A percentile compares a stretch with the other conserved stretches of the same genome.
These are phyloP conservation scores for Dendropsophus ebraccatus DNA, from an alignment of 2,113 vertebrate species.

Conservation along the genomic window DNA sequence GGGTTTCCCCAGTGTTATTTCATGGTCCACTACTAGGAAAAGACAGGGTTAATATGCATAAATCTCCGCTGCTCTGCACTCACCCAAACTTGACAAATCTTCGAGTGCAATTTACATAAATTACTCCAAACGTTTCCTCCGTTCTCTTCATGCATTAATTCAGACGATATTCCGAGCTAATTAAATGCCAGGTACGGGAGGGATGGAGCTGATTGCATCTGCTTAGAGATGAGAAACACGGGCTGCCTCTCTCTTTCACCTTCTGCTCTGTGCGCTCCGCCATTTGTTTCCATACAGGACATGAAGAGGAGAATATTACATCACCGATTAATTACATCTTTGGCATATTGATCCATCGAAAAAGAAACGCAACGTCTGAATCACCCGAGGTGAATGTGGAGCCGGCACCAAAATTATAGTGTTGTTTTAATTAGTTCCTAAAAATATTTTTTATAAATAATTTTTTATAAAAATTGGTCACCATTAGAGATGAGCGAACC, in stretches of 20 bases:
- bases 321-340: slow-evolving; percentile 16
- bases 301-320: slow-evolving; percentile 23
- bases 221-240: slow-evolving; percentile 48
- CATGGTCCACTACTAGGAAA: neutral
- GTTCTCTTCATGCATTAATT: slow-evolving; percentile 56
- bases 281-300: slow-evolving; percentile 29
- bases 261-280: slow-evolving; percentile 29
- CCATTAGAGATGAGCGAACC: no score
- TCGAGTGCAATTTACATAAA: slow-evolving; percentile 57
- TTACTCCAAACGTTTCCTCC: slow-evolving; percentile 49
- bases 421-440: no score
- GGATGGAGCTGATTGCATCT: slow-evolving; percentile 58
- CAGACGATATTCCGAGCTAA: slow-evolving; percentile 56
- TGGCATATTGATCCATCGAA: neutral
- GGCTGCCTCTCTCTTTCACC: slow-evolving; percentile 20
- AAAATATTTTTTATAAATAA: no score
- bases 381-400: neutral
- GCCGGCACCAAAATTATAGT: no score
- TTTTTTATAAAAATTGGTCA: no score
- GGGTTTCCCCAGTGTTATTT: neutral
- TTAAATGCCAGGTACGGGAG: slow-evolving; percentile 55
- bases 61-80: slow-evolving; percentile 28
- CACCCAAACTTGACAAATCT: slow-evolving; percentile 56
- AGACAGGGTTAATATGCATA: slow-evolving; percentile 36
- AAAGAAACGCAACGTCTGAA: neutral